Evolutionary conservation across 2,797 vertebrate genomes (phyloP).

Genomic region (Nannoperca australis): DNA sequence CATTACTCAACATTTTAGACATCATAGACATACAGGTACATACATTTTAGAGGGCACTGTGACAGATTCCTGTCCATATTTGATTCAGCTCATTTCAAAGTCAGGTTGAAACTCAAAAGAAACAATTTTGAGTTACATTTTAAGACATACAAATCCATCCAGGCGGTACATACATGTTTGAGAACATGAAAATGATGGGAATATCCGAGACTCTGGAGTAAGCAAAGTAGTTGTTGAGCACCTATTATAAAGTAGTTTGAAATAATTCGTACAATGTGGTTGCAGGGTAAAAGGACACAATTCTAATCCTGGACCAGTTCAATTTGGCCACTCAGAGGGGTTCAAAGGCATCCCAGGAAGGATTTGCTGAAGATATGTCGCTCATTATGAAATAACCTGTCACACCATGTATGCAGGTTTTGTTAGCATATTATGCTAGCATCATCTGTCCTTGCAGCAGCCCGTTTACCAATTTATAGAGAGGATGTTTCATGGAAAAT

Average conservation of each 20-base stretch:
- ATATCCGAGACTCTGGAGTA: neutral
- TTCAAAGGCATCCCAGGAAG: slow-evolving; percentile 7
- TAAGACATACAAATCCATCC: neutral
- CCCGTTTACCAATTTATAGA: slow-evolving; percentile 35
- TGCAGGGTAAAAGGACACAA: slow-evolving; percentile 11
- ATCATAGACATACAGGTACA: slow-evolving; percentile 1
- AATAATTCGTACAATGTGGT: neutral
- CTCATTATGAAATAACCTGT: slow-evolving; percentile 42
- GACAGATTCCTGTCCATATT: neutral
- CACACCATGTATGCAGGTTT: slow-evolving; percentile 1
- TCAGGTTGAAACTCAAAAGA: neutral
- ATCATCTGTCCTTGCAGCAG: slow-evolving; percentile 29
- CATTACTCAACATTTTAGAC: slow-evolving; percentile 9
- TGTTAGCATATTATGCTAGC: slow-evolving; percentile 30
- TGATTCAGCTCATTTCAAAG: slow-evolving; percentile 9
- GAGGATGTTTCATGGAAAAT: slow-evolving; percentile 34
- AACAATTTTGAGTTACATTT: neutral
- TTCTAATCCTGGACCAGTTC: slow-evolving; percentile 12
- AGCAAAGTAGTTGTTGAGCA: neutral
- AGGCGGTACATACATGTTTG: neutral
- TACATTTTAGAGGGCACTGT: slow-evolving; percentile 2
- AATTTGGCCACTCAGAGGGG: slow-evolving; percentile 18
- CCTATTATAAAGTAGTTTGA: slow-evolving; percentile 9
- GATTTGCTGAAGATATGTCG: slow-evolving; percentile 14
- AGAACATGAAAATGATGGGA: neutral